A percentile compares a stretch with the other conserved stretches of the same genome.
phyloP scores from a whole-genome alignment of 2,888 invertebrate genomes.

The Drosophila fulvimacula region DNA sequence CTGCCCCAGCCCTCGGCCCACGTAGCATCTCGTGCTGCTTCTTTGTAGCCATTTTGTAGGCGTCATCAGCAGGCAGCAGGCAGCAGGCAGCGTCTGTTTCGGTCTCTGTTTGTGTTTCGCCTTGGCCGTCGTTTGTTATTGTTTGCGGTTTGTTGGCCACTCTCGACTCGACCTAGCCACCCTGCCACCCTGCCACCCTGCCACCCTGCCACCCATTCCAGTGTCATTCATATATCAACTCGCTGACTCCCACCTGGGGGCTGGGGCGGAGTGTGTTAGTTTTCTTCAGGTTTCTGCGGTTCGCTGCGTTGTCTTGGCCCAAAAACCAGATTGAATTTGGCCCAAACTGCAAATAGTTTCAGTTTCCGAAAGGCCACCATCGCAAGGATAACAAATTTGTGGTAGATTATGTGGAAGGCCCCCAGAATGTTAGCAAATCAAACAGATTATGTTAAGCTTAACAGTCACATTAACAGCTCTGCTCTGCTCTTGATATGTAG shows the following conservation, averaged over 20 bases:
- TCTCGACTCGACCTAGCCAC: slow-evolving; percentile 6
- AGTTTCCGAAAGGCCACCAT: not conserved
- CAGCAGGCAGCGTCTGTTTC: slow-evolving; percentile 39
- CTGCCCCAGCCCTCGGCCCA: not conserved
- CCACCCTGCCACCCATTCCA: not conserved
- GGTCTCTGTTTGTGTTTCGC: slow-evolving; percentile 52
- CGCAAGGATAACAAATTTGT: slow-evolving; percentile 1
- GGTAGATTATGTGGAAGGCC: not conserved
- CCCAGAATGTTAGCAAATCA: not conserved
- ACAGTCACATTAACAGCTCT: not conserved
- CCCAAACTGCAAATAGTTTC: slow-evolving; percentile 37
- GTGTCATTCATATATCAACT: slow-evolving; percentile 62
- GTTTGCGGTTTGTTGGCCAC: slow-evolving; percentile 78
- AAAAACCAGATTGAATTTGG: slow-evolving; percentile 48
- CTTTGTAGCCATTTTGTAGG: slow-evolving; percentile 56
- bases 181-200: slow-evolving; percentile 1
- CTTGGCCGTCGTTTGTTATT: slow-evolving; percentile 77
- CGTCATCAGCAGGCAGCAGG: slow-evolving; percentile 27
- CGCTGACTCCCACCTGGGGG: slow-evolving; percentile 13
- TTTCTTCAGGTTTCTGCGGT: slow-evolving; percentile 53
- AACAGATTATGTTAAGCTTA: not conserved
- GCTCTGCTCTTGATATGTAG: too few species aligned
- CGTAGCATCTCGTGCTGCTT: slow-evolving; percentile 22
- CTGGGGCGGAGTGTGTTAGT: slow-evolving; percentile 32
- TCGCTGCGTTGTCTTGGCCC: slow-evolving; percentile 46